Conservation (phyloP, 2,113 vertebrate species). For the Podarcis raffonei region DNA sequence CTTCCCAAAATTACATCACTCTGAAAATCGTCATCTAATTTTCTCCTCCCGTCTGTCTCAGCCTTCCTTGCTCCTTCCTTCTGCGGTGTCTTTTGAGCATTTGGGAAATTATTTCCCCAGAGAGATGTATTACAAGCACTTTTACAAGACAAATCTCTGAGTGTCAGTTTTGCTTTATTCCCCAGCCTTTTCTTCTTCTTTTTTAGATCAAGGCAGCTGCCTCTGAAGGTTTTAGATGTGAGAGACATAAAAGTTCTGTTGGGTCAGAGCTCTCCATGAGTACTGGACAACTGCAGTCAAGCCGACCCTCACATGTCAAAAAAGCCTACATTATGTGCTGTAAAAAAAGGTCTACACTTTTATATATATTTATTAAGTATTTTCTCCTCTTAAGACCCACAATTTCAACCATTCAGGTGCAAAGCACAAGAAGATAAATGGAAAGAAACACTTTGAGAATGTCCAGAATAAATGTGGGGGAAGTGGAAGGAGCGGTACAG, state of each 20-base stretch:
- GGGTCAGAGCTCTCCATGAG: not conserved
- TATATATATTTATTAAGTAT: not conserved
- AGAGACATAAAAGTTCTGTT: constrained; percentile 1
- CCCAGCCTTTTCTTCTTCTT: not conserved
- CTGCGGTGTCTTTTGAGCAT: not conserved
- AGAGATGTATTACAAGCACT: not conserved
- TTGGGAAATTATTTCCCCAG: constrained; percentile 17
- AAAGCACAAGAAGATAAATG: not conserved
- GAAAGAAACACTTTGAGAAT: not conserved
- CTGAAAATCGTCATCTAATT: not conserved
- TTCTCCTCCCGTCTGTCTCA: not conserved
- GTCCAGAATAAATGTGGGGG: not conserved
- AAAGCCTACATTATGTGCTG: not conserved
- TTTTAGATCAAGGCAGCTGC: not conserved
- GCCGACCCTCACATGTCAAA: not conserved
- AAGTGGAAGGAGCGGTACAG: not conserved
- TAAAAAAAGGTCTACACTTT: not conserved
- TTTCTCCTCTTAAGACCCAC: not conserved
- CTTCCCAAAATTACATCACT: not conserved
- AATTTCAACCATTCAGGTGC: not conserved
- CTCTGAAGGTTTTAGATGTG: constrained; percentile 7
- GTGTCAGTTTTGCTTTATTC: constrained; percentile 30
- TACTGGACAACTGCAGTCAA: not conserved
- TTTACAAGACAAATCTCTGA: constrained; percentile 16
- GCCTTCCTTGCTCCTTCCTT: not conserved